Evolutionary conservation across 2,797 vertebrate species (phyloP).

Genomic region (Crax fasciolata): DNA sequence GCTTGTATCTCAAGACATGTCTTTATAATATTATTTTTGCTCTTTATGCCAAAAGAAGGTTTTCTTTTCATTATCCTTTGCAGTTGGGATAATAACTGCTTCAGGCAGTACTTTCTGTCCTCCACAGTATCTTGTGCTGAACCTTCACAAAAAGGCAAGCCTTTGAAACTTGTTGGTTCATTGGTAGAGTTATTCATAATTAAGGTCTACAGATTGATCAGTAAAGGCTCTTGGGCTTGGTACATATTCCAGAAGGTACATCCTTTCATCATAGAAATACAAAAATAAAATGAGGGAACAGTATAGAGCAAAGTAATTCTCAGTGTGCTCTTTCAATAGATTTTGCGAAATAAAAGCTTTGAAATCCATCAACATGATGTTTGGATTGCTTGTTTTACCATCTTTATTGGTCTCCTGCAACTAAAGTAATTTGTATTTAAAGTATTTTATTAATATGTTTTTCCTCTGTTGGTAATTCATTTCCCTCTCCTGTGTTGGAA

Average conservation of each 20-base stretch:
- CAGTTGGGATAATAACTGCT: background rate
- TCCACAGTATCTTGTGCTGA: background rate
- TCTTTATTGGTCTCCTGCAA: background rate
- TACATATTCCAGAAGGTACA: background rate
- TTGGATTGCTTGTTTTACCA: background rate
- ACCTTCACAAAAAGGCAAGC: background rate
- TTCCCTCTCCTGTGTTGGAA: background rate
- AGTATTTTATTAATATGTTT: background rate
- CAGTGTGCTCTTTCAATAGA: background rate
- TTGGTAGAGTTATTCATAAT: background rate
- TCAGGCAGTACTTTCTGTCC: background rate
- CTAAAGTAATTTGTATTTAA: background rate
- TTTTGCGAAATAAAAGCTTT: background rate
- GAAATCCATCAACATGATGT: background rate
- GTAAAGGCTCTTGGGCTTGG: background rate
- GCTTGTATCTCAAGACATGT: constrained; percentile 30
- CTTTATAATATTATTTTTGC: constrained; percentile 46
- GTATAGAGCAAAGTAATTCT: background rate
- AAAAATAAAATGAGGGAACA: background rate
- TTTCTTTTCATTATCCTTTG: constrained; percentile 27
- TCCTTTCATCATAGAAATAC: background rate
- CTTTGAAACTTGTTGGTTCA: background rate
- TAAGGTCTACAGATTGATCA: background rate
- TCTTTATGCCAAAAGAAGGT: constrained; percentile 6
- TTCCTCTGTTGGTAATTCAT: background rate